Evolutionary conservation across 2,797 vertebrate genomes (phyloP), one percentile per base, ranked within the genome.

Genomic region (Lateolabrax maculatus): DNA sequence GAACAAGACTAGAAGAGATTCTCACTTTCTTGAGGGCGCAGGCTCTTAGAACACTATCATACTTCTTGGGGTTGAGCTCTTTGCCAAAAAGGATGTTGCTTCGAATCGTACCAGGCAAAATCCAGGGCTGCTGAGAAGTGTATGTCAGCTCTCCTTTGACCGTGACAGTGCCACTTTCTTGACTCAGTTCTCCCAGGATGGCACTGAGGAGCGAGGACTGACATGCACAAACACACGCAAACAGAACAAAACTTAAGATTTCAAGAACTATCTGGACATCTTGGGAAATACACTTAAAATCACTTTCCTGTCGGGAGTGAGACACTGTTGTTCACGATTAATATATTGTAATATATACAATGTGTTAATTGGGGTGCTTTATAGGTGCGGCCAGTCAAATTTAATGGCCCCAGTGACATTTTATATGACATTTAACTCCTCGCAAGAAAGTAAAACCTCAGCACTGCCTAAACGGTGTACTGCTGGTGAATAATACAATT

Each of bases 11-110:
- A 2, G 8, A 37, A 61, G 60, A 55, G 48, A 69, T 61, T 77
- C 93, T 94, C 93, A 99, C 98, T 95, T 97, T 98, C 92, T 96
- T 97, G 78, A 99, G 95, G 63, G 97, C 97, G 53, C 98, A 99
- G 44, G 95, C 98, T 94, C 93, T 95, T 71, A 99, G 92, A 53
- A 99, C 96, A 75, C 89, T 94, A 52, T 98, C 95, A 0, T 99
- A 99, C 79, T 96, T 97, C 87, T 97, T 94, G 56, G 92, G 95
- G 84, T 97, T 92, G 41, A 98, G 96, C 74, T 95, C 95, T 85
- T 97, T 98, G 77, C 98, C 98, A 84, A 99, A 99, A 31, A 99
- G 93, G 90, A 99, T 99, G 89, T 99, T 99, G 91, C 97, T 98
- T 73, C 96, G 96, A 68, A 99, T 95, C 0, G 98, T 98, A n/a